Conservation (phyloP, 2,113 vertebrate genomes). For the Malaclemys terrapin region DNA sequence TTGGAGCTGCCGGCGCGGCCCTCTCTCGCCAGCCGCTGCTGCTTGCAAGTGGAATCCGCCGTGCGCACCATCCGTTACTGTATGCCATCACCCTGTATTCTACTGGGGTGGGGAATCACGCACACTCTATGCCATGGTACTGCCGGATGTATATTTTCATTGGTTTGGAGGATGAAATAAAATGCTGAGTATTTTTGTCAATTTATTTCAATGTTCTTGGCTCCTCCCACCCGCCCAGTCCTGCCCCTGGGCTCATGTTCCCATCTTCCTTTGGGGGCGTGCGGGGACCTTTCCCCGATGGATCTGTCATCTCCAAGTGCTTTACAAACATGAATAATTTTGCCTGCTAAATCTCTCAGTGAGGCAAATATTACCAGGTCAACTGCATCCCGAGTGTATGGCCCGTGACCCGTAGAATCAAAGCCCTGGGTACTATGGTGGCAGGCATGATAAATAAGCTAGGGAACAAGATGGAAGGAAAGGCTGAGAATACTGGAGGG, state of each 20-base stretch:
- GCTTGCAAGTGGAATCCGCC: not conserved
- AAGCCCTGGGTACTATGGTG: not conserved
- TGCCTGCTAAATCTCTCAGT: not conserved
- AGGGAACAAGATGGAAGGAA: not conserved
- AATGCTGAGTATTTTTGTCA: constrained; percentile 41
- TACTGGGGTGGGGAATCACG: fast-evolving
- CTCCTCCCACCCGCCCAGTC: not conserved
- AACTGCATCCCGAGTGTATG: not conserved
- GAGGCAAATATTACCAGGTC: not conserved
- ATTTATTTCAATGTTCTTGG: fast-evolving
- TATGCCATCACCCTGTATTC: fast-evolving
- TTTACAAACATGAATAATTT: not conserved
- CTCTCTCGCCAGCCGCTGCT: not conserved
- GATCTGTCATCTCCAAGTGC: not conserved
- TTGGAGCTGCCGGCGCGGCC: not conserved
- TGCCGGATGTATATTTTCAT: not conserved
- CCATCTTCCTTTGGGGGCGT: not conserved
- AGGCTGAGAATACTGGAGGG: not conserved
- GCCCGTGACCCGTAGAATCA: not conserved
- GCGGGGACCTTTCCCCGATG: not conserved
- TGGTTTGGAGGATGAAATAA: constrained; percentile 41
- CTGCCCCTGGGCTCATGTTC: no score
- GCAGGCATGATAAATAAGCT: no score
- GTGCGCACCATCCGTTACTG: not conserved
- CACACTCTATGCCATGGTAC: fast-evolving